Evolutionary conservation across 2,888 invertebrate genomes (phyloP), one percentile per base, ranked within the genome.

Genomic region (Clivina fossor): DNA sequence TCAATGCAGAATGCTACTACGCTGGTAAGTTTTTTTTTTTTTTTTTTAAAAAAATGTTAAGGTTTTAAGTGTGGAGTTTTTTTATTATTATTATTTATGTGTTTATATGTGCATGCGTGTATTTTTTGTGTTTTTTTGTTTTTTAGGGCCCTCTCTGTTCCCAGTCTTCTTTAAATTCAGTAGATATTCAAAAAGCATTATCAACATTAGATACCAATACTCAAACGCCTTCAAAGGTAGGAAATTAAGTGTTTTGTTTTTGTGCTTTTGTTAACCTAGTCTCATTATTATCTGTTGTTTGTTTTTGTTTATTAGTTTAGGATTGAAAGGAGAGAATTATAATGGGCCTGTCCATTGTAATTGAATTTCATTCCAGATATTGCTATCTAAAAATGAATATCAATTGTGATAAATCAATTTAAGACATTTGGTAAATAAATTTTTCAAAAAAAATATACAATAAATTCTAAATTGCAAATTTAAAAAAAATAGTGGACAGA

Each of bases 141-240:
- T 58, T 56, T 22, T 69, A 81, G 81, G 81, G 80, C 58, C 81
- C 81, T 1, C 73, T 79, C 58, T 81, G 81, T 51, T 81, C 81
- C 22, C 80, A 80, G 71, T 78, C 79, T 3, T 79, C 80, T 30
- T 66, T 79, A 54, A 77, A 78, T 60, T 65, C 67, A 20, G 60
- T 38, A 47, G 54, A 51, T 22, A 16, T 41, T n/a, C 33, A 30
- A 8, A 51, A 51, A 51, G 41, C 13, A 41, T 51, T 51, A 20
- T 24, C 51, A 22, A 22, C 30, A 3, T 33, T 51, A 51, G 51
- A 51, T 22, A 9, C 20, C 9, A 48, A 26, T 19, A 28, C 32
- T 19, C 40, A 40, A 40, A 40, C 22, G 16, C 19, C 22, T 19
- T 20, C 19, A 4, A 40, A 40, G 40, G 40, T 40, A 38, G 22